These are phyloP conservation scores for Triplophysa yarkandensis DNA, from an alignment of 2,797 vertebrate species.

Conservation along the genomic window DNA sequence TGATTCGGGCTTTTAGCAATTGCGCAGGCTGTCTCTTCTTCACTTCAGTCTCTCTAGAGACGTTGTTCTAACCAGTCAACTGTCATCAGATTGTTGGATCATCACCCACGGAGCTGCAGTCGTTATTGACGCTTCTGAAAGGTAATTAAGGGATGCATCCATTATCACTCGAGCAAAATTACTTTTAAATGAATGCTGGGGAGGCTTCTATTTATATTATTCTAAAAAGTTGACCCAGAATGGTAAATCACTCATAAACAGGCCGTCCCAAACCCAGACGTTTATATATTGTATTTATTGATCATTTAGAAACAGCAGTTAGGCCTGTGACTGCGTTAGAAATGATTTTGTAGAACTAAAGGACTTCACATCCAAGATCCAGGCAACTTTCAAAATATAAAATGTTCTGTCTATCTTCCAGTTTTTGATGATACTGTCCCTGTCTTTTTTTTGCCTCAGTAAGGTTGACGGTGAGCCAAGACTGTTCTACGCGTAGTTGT, in stretches of 20 bases:
- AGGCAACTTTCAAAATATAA: too few relatives aligned
- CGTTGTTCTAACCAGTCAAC: background rate
- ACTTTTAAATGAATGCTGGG: too few relatives aligned
- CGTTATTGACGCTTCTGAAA: background rate
- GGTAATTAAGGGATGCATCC: background rate
- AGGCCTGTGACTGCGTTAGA: background rate
- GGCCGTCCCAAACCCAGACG: background rate
- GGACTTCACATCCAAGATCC: too few relatives aligned
- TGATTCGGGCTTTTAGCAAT: background rate
- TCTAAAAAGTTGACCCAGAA: too few relatives aligned
- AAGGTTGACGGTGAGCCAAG: too few relatives aligned
- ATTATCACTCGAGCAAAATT: background rate
- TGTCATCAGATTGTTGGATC: background rate
- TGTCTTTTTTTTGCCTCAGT: too few relatives aligned
- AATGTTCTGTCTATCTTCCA: too few relatives aligned
- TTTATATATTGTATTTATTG: background rate
- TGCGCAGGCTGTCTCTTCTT: background rate
- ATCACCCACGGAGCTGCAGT: background rate
- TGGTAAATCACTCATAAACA: too few relatives aligned
- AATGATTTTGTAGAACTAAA: too few relatives aligned
- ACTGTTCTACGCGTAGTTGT: too few relatives aligned
- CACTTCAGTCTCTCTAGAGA: background rate
- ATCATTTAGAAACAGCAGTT: background rate
- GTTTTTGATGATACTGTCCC: too few relatives aligned
- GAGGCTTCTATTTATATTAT: too few relatives aligned